Evolutionary conservation across 2,888 invertebrate species (phyloP).

Genomic region (Troides aeacus): DNA sequence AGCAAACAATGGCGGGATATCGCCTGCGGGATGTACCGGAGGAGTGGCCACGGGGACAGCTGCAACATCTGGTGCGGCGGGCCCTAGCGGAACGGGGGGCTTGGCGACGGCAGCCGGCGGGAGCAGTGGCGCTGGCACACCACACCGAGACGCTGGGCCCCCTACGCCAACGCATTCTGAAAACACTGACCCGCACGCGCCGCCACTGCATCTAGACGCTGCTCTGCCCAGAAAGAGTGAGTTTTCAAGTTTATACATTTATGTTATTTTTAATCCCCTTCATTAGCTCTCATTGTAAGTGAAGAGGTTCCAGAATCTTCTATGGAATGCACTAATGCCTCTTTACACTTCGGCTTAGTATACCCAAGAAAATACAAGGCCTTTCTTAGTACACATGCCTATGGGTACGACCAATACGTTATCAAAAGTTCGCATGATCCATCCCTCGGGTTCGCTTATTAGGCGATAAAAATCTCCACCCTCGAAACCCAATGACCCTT

Average conservation of each 20-base stretch:
- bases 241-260: neutral
- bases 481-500: no score
- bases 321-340: no score
- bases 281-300: no score
- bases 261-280: no score
- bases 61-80: neutral
- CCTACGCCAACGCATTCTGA: conserved; percentile 76
- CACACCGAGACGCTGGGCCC: conserved; percentile 72
- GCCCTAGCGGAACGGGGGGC: conserved; percentile 30
- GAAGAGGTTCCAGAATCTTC: no score
- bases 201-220: conserved; percentile 74
- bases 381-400: neutral
- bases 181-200: conserved; percentile 65
- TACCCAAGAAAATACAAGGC: neutral
- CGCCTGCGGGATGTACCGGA: conserved; percentile 39
- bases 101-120: conserved; percentile 51
- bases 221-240: conserved; percentile 75
- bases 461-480: no score
- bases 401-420: no score
- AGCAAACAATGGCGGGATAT: conserved; percentile 41
- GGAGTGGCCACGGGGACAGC: neutral
- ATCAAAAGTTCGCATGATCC: no score
- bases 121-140: conserved; percentile 55
- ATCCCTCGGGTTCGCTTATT: no score
- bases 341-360: neutral